These are phyloP conservation scores for Zonitis immaculata DNA, from an alignment of 2,888 invertebrate genomes.

Conservation along the genomic window DNA sequence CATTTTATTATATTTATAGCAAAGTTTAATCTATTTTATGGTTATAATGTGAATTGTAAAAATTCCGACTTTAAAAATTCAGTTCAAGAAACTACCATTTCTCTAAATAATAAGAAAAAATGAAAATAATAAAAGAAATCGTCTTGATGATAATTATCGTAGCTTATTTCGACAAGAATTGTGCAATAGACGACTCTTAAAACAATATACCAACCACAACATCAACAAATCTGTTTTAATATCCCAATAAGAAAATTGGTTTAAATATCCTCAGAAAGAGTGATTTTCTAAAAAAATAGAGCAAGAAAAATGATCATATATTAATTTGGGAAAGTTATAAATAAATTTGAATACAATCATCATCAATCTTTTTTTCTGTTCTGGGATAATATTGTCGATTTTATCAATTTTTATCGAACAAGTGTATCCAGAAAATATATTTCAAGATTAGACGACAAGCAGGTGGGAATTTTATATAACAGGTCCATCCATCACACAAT, in stretches of 20 bases:
- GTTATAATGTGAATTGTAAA: background rate
- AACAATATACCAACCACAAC: background rate
- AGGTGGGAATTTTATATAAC: constrained; percentile 15
- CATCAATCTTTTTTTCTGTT: constrained; percentile 14
- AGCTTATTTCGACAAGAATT: background rate
- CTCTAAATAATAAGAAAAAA: too few species aligned
- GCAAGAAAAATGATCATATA: too few species aligned
- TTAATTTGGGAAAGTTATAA: too few species aligned
- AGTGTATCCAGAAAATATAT: constrained; percentile 13
- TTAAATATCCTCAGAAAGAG: background rate
- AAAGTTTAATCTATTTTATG: background rate
- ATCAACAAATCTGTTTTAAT: background rate
- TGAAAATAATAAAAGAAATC: background rate
- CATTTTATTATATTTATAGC: background rate
- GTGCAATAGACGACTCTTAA: background rate
- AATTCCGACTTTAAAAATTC: background rate
- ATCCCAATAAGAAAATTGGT: background rate
- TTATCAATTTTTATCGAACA: constrained; percentile 15
- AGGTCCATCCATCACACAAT: constrained; percentile 16
- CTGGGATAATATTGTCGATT: constrained; percentile 13
- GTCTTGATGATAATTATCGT: background rate
- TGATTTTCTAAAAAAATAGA: too few species aligned
- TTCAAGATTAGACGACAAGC: constrained; percentile 10
- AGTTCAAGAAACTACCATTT: background rate
- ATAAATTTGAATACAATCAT: constrained; percentile 18